Evolutionary conservation across 1,140 invertebrate species (phyloP).

Genomic region (Eumaeus atala): DNA sequence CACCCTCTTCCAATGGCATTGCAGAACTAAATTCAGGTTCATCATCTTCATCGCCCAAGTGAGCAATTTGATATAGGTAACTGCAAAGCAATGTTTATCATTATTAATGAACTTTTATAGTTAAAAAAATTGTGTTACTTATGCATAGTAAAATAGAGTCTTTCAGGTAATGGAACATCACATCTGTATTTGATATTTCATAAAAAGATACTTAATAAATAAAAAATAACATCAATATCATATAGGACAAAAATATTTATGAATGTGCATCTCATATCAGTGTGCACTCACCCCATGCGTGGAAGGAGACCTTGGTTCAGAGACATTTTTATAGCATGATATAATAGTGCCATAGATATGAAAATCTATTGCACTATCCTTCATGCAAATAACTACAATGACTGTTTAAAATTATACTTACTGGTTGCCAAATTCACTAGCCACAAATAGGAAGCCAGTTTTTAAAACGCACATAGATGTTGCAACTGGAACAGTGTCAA

Average conservation of each 20-base stretch:
- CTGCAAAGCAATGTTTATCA: conserved; percentile 74
- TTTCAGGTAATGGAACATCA: too few species aligned
- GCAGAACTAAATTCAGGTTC: conserved; percentile 99
- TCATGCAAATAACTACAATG: conserved; percentile 34
- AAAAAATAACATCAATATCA: too few species aligned
- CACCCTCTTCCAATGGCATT: conserved; percentile 98
- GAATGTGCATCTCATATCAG: conserved; percentile 69
- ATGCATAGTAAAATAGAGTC: too few species aligned
- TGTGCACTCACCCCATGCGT: conserved; percentile 63
- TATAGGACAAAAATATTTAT: too few species aligned
- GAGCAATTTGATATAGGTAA: conserved; percentile 98
- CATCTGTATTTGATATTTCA: too few species aligned
- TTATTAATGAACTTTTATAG: neutral
- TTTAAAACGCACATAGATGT: conserved; percentile 98
- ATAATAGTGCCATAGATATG: conserved; percentile 30
- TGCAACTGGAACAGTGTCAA: conserved; percentile 98
- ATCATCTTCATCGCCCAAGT: conserved; percentile 99
- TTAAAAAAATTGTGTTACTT: too few species aligned
- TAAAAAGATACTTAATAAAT: too few species aligned
- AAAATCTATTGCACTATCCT: conserved; percentile 35
- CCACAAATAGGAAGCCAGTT: conserved; percentile 98
- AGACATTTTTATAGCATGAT: conserved; percentile 64
- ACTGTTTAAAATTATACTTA: conserved; percentile 81
- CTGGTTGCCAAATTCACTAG: conserved; percentile 99
- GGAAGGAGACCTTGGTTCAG: conserved; percentile 73